Percentiles rank a stretch among this genome's conserved stretches.
These are phyloP conservation scores for Poeciliopsis presidionis DNA, from an alignment of 2,797 vertebrate genomes.

Conservation along the genomic window DNA sequence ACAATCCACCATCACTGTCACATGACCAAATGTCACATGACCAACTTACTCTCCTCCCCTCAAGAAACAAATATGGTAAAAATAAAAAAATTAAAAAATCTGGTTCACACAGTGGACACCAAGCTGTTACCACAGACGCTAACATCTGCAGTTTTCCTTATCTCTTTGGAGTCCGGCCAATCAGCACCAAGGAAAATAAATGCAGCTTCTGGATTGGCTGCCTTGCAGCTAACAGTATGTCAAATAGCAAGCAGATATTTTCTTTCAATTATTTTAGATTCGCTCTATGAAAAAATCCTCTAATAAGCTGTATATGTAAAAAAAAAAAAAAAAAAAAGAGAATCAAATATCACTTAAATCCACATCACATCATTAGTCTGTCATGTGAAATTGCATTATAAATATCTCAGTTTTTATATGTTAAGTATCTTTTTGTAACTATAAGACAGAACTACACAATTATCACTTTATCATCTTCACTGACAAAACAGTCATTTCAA, in stretches of 20 bases:
- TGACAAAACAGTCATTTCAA: not conserved
- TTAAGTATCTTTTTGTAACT: not conserved
- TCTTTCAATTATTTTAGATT: not conserved
- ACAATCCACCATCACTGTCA: no score
- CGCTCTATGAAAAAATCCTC: not conserved
- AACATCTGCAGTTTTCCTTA: not conserved
- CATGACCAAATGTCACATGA: no score
- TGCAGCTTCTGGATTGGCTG: no score
- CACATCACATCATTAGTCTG: not conserved
- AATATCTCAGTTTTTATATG: not conserved
- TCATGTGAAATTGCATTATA: not conserved
- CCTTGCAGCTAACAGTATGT: no score
- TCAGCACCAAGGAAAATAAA: no score
- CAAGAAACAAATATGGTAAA: no score
- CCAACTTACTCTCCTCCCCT: no score
- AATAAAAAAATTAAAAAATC: no score
- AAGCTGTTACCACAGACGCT: not conserved
- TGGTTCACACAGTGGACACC: not conserved
- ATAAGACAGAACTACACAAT: not conserved
- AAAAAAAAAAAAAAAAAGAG: no score
- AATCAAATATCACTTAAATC: not conserved
- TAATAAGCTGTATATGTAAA: no score
- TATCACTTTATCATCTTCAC: not conserved
- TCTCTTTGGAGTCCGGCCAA: no score
- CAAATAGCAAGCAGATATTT: not conserved